A percentile compares a stretch with the other conserved stretches of the same genome.
Conservation (phyloP, 2,888 invertebrate genomes). For the Teinopalpus imperialis region DNA sequence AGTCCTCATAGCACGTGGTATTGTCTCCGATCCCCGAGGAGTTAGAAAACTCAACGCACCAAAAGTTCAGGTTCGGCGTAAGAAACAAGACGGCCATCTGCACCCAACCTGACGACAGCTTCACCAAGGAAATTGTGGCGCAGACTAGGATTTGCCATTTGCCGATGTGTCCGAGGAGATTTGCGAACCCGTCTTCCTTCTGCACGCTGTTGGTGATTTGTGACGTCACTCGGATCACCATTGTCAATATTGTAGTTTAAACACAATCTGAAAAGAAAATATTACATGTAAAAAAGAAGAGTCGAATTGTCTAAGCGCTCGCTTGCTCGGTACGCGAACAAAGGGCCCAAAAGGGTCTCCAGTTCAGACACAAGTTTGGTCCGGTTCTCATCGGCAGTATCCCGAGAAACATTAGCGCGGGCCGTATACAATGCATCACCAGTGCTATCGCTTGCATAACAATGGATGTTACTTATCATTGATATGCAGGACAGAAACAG, state of each 20-base stretch:
- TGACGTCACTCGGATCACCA: slow-evolving; percentile 47
- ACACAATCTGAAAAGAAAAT: slow-evolving; percentile 4
- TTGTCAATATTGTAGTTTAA: slow-evolving; percentile 34
- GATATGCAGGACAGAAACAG: too few relatives aligned
- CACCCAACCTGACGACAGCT: slow-evolving; percentile 90
- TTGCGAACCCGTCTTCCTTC: slow-evolving; percentile 59
- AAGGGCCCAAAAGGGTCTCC: too few relatives aligned
- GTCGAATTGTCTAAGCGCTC: too few relatives aligned
- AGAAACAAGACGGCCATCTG: slow-evolving; percentile 88
- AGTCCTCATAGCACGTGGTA: slow-evolving; percentile 76
- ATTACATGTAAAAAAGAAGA: too few relatives aligned
- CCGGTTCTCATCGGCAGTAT: too few relatives aligned
- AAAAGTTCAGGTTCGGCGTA: slow-evolving; percentile 83
- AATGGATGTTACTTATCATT: too few relatives aligned
- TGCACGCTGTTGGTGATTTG: slow-evolving; percentile 33
- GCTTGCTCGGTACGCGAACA: too few relatives aligned
- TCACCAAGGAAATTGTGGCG: slow-evolving; percentile 84
- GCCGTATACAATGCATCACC: too few relatives aligned
- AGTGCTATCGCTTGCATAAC: too few relatives aligned
- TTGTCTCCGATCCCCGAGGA: slow-evolving; percentile 49
- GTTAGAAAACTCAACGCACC: slow-evolving; percentile 65
- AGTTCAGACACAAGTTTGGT: too few relatives aligned
- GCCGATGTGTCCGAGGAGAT: slow-evolving; percentile 78
- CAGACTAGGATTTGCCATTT: slow-evolving; percentile 87
- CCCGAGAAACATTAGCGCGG: too few relatives aligned